Evolutionary conservation across 2,113 vertebrate species (phyloP), one percentile per base, ranked within the genome.

Genomic region (Passer montanus): DNA sequence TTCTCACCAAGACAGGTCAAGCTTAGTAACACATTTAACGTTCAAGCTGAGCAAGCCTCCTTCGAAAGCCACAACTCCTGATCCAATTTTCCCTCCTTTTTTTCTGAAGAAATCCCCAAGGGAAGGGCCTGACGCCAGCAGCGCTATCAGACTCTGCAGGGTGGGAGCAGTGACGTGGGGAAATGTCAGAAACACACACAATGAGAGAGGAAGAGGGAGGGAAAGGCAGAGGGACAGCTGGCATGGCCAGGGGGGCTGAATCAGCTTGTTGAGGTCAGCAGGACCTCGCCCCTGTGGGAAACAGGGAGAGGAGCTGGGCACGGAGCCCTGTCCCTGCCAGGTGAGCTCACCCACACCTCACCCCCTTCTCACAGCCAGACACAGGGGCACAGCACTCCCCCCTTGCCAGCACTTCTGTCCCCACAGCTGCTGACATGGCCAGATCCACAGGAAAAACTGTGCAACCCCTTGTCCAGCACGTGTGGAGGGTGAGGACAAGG

Each of bases 131-230:
- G 55, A 56, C 0, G 10, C 18, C 86, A 68, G 82, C 62, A 49
- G 41, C 1, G 1, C 9, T 64, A 86, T 77, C 84, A 47, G 84
- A 68, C 6, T 9, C 11, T 2, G 26, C 8, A 8, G 23, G 50
- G 17, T 10, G 35, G 86, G 81, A 96, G 80, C 43, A 3, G 26
- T 62, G 88, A 95, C 56, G 46, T 46, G 8, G 24, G 85, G 85
- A 87, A 88, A 39, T 3, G 28, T 73, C 93, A 78, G 39, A 67
- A 75, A 69, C 6, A 1, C 66, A 49, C 76, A 95, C 90, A 90
- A 93, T 69, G 88, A 68, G 47, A 91, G 70, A 94, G 96, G 97
- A 98, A 97, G 37, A 8, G 0, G 56, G 56, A 93, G 84, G 94
- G 76, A 92, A 96, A 87, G 10, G 43, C 1, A 2, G 83, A 89